Percentiles rank a stretch among this genome's conserved stretches.
phyloP scores from a whole-genome alignment of 1,140 invertebrate species.

The Drosophila ananassae region DNA sequence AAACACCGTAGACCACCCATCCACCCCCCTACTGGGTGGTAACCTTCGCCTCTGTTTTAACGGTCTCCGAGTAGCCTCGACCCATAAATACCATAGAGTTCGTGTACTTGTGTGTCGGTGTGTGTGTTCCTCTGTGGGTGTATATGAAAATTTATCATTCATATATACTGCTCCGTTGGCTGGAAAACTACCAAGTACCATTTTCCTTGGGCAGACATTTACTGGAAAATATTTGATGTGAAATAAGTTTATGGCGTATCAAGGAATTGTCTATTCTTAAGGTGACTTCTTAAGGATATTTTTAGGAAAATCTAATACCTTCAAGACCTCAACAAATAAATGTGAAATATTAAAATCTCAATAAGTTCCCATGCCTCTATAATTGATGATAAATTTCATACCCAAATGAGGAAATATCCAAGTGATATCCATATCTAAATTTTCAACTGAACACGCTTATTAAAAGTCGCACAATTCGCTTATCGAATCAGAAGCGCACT shows the following conservation, averaged over 20 bases:
- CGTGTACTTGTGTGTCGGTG: slow-evolving; percentile 6
- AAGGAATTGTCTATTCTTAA: background rate
- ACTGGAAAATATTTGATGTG: background rate
- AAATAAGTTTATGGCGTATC: background rate
- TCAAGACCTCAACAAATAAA: too few relatives aligned
- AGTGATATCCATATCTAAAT: slow-evolving; percentile 77
- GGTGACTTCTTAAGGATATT: too few relatives aligned
- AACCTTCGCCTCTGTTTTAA: slow-evolving; percentile 57
- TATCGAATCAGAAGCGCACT: slow-evolving; percentile 72
- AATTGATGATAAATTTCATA: slow-evolving; percentile 10
- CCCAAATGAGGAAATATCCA: background rate
- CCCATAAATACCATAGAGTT: slow-evolving; percentile 68
- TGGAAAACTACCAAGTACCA: slow-evolving; percentile 40
- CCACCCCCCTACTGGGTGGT: slow-evolving; percentile 11
- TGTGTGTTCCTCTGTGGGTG: slow-evolving; percentile 12
- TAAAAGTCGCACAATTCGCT: slow-evolving; percentile 52
- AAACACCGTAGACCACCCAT: slow-evolving; percentile 32
- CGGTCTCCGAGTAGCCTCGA: slow-evolving; percentile 68
- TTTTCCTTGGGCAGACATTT: slow-evolving; percentile 22
- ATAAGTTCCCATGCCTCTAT: slow-evolving; percentile 6
- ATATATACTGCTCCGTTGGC: slow-evolving; percentile 34
- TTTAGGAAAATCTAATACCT: too few relatives aligned
- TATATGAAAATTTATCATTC: slow-evolving; percentile 13
- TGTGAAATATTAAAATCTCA: too few relatives aligned
- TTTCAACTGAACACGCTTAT: slow-evolving; percentile 69